Percentiles rank a stretch among this genome's conserved stretches.
Conservation (phyloP, 1,140 invertebrate species). For the Galleria mellonella region DNA sequence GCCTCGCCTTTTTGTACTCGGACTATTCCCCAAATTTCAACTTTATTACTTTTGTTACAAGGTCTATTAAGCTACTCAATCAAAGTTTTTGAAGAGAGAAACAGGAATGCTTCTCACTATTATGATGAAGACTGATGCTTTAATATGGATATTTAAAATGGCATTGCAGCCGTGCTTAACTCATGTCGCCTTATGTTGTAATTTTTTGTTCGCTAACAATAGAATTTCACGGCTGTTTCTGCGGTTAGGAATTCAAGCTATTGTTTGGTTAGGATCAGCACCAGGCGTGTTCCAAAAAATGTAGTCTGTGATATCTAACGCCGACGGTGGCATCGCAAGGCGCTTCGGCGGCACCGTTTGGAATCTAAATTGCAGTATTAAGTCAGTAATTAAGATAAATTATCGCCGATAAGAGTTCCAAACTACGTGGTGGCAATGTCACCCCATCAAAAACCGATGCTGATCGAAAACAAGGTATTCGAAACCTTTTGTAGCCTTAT, state of each 20-base stretch:
- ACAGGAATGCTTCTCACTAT: slow-evolving; percentile 8
- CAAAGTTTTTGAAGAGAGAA: background rate
- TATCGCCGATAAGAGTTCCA: slow-evolving; percentile 53
- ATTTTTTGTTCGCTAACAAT: slow-evolving; percentile 43
- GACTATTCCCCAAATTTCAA: no score
- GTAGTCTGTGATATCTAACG: slow-evolving; percentile 50
- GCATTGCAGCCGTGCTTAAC: slow-evolving; percentile 32
- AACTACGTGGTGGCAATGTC: slow-evolving; percentile 50
- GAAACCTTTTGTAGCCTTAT: no score
- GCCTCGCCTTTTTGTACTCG: no score
- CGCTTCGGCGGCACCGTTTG: slow-evolving; percentile 45
- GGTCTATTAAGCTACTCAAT: background rate
- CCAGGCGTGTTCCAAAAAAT: slow-evolving; percentile 42
- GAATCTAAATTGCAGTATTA: slow-evolving; percentile 66
- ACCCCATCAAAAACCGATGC: slow-evolving; percentile 35
- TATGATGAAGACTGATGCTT: slow-evolving; percentile 29
- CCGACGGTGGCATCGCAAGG: slow-evolving; percentile 56
- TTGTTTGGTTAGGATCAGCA: slow-evolving; percentile 59
- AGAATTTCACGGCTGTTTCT: slow-evolving; percentile 35
- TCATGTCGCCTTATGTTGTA: slow-evolving; percentile 33
- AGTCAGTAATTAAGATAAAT: slow-evolving; percentile 69
- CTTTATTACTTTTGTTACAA: no score
- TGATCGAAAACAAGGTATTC: slow-evolving; percentile 29
- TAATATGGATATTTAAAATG: slow-evolving; percentile 29
- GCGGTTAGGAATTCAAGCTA: slow-evolving; percentile 30